Evolutionary conservation across 2,888 invertebrate species (phyloP).

Genomic region (Phytoseiulus persimilis): DNA sequence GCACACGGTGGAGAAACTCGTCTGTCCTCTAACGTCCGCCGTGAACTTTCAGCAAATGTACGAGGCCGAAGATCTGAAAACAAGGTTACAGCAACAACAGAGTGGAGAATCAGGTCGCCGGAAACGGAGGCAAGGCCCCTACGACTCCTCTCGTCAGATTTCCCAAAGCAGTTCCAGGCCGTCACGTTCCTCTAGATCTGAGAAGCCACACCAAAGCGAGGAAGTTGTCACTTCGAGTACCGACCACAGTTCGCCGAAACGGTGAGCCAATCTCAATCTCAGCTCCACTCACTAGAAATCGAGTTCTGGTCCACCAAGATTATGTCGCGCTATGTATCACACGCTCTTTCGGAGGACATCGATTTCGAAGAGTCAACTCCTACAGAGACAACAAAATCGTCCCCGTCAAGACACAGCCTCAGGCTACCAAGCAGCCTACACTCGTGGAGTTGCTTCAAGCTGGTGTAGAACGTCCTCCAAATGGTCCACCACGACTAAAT

Average conservation of each 20-base stretch:
- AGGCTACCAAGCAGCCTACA: background rate
- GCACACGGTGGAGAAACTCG: no score
- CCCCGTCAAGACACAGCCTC: background rate
- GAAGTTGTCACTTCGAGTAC: background rate
- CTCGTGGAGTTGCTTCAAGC: background rate
- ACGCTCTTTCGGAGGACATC: no score
- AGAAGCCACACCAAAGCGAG: background rate
- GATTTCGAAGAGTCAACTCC: no score
- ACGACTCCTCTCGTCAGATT: background rate
- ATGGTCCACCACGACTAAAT: background rate
- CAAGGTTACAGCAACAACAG: background rate
- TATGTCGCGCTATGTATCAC: no score
- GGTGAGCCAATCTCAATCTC: background rate
- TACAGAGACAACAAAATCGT: background rate
- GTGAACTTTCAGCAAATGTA: background rate
- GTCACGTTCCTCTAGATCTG: background rate
- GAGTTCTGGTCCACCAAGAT: no score
- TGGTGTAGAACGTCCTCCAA: background rate
- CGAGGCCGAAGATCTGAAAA: background rate
- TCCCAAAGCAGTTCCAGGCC: background rate
- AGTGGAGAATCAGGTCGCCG: background rate
- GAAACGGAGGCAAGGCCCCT: conserved; percentile 5
- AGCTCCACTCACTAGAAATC: no score
- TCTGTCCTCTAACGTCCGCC: no score
- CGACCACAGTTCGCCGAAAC: background rate